These are phyloP conservation scores for Apodemia hepburni DNA, from an alignment of 2,888 invertebrate species.

Conservation along the genomic window DNA sequence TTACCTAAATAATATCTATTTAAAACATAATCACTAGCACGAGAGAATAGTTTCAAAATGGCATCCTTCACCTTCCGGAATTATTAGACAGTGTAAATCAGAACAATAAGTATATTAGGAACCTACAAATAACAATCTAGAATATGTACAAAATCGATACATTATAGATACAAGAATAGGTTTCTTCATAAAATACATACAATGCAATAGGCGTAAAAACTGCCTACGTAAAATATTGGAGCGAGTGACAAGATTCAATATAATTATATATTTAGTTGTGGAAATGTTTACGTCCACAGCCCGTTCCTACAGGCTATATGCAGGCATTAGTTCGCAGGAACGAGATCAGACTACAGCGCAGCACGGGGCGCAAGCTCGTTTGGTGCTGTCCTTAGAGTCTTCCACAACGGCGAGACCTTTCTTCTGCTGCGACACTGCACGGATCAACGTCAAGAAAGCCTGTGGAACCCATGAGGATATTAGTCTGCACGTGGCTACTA, in stretches of 20 bases:
- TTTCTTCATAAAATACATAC: neutral
- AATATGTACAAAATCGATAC: neutral
- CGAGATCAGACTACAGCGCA: constrained; percentile 44
- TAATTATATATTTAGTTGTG: neutral
- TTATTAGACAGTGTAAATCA: too few relatives aligned
- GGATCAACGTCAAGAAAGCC: constrained; percentile 65
- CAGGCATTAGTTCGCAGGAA: neutral
- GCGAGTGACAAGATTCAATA: neutral
- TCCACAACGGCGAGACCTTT: constrained; percentile 40
- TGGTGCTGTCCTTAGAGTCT: constrained; percentile 31
- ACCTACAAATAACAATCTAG: neutral
- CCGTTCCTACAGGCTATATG: neutral
- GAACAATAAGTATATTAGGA: too few relatives aligned
- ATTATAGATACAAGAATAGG: neutral
- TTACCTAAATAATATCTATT: too few relatives aligned
- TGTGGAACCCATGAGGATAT: constrained; percentile 34
- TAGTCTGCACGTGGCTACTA: neutral
- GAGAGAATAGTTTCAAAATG: too few relatives aligned
- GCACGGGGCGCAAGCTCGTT: constrained; percentile 40
- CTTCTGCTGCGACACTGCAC: constrained; percentile 61
- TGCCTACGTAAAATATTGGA: neutral
- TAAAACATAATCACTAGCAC: too few relatives aligned
- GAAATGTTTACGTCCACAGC: neutral
- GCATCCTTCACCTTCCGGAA: too few relatives aligned
- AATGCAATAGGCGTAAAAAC: neutral